These are phyloP conservation scores for Rutpela maculata DNA, from an alignment of 2,888 invertebrate genomes.

Conservation along the genomic window DNA sequence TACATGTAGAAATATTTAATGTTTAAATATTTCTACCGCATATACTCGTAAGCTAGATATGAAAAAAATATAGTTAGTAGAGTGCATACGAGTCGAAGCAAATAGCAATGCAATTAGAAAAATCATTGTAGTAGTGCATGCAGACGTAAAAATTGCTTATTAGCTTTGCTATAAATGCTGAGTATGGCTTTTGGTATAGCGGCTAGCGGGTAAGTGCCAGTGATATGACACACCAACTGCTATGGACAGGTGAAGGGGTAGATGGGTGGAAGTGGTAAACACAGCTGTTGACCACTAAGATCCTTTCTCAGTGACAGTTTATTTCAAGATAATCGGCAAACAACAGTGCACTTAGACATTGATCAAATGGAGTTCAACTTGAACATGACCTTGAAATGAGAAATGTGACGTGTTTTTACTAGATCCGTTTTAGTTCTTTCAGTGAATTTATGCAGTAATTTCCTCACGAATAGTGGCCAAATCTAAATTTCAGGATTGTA, in stretches of 20 bases:
- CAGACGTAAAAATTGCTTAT: constrained; percentile 17
- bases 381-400: constrained; percentile 25
- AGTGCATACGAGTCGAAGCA: constrained; percentile 14
- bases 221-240: constrained; percentile 18
- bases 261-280: constrained; percentile 9
- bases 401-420: not conserved
- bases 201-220: constrained; percentile 12
- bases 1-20: not conserved
- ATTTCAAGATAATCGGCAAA: constrained; percentile 20
- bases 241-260: constrained; percentile 21
- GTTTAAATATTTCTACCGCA: not conserved
- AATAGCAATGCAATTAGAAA: not conserved
- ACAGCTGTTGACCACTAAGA: constrained; percentile 24
- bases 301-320: not conserved
- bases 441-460: not conserved
- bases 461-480: not conserved
- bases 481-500: constrained; percentile 11
- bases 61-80: not conserved
- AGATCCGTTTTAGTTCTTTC: not conserved
- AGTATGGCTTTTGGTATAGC: constrained; percentile 23
- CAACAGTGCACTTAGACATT: constrained; percentile 26
- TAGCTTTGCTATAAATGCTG: constrained; percentile 30
- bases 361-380: constrained; percentile 24
- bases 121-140: constrained; percentile 9
- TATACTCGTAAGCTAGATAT: constrained; percentile 6